Percentiles rank a stretch among this genome's conserved stretches.
These are phyloP conservation scores for Sialia sialis DNA, from an alignment of 2,113 vertebrate genomes.

Conservation along the genomic window DNA sequence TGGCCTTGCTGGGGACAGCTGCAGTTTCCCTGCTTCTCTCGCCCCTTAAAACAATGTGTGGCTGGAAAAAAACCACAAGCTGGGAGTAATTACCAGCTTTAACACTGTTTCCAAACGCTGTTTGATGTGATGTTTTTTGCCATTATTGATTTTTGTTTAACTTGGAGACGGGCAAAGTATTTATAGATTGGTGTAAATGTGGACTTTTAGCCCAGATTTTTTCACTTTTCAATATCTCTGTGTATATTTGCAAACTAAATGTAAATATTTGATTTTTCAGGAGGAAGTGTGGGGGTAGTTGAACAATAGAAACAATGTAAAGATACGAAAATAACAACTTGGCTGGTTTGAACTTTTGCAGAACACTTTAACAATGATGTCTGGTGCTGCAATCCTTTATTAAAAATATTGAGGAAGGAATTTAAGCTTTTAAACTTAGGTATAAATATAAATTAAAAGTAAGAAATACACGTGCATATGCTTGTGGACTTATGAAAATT, in stretches of 20 bases:
- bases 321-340: neutral
- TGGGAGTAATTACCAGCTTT: neutral
- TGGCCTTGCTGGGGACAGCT: too few relatives aligned
- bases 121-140: neutral
- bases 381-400: neutral
- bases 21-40: accelerated
- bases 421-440: neutral
- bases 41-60: neutral
- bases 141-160: neutral
- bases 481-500: neutral
- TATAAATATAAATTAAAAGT: neutral
- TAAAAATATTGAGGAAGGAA: neutral
- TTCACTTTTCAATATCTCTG: neutral
- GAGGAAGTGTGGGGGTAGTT: neutral
- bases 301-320: neutral
- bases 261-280: neutral
- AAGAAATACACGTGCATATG: neutral
- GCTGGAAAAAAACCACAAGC: neutral
- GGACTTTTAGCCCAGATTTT: neutral
- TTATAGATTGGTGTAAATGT: neutral
- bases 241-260: neutral
- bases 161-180: neutral
- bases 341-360: neutral
- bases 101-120: neutral
- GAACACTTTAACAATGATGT: neutral